These are phyloP conservation scores for Epizoanthus stellaris DNA, from an alignment of 92 coral and sea anemone species.

Conservation along the genomic window DNA sequence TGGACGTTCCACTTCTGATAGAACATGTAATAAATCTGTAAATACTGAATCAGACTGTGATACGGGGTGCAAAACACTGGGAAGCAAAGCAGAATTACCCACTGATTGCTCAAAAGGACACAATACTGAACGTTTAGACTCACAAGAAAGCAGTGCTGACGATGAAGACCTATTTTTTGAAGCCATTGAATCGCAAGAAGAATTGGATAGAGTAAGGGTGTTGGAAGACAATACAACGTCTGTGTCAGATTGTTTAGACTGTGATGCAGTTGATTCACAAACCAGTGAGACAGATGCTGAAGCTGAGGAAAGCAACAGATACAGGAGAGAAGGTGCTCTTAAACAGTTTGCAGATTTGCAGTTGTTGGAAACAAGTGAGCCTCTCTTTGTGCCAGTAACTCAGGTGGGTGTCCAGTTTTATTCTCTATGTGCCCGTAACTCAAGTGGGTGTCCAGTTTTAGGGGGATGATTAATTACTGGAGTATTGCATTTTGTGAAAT, in stretches of 20 bases:
- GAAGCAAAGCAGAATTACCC: not conserved
- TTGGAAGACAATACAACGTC: constrained; percentile 9
- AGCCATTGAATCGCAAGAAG: constrained; percentile 86
- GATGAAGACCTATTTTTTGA: constrained; percentile 96
- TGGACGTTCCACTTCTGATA: not conserved
- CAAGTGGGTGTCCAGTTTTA: too few species aligned
- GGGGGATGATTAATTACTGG: too few species aligned
- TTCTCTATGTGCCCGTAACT: too few species aligned
- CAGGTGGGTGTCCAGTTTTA: constrained; percentile 66
- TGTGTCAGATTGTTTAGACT: not conserved
- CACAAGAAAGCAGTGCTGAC: constrained; percentile 63
- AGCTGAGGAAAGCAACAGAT: not conserved
- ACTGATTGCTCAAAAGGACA: not conserved
- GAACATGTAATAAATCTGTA: not conserved
- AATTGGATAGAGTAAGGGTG: constrained; percentile 48
- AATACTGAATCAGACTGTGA: constrained; percentile 21
- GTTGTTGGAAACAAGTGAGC: constrained; percentile 82
- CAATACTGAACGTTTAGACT: constrained; percentile 28
- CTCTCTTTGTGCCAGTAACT: constrained; percentile 86
- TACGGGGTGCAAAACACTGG: constrained; percentile 3
- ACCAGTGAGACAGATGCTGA: not conserved
- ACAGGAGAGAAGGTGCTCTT: constrained; percentile 77
- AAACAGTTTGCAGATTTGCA: constrained; percentile 85
- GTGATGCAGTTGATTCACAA: not conserved
- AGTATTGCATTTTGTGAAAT: too few species aligned